phyloP scores from a whole-genome alignment of 2,113 vertebrate genomes.

The Melierax canorus region DNA sequence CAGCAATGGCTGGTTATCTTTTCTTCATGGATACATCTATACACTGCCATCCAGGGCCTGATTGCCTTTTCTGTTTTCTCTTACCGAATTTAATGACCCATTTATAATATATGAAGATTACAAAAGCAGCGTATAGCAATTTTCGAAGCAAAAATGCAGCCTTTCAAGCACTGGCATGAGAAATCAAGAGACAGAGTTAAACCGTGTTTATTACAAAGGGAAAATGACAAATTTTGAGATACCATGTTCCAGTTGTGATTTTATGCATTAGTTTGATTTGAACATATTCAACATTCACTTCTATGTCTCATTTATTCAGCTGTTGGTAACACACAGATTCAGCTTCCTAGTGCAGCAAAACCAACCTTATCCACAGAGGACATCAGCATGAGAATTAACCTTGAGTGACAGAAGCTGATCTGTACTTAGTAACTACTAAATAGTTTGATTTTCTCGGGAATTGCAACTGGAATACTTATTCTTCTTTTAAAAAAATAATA shows the following conservation, averaged over 20 bases:
- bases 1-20: not conserved
- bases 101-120: slow-evolving; percentile 30
- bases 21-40: not conserved
- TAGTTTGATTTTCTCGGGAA: slow-evolving; percentile 7
- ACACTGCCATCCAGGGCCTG: not conserved
- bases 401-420: slow-evolving; percentile 57
- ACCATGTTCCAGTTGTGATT: not conserved
- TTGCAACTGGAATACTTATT: slow-evolving; percentile 24
- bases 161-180: not conserved
- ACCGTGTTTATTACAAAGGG: not conserved
- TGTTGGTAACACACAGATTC: slow-evolving; percentile 22
- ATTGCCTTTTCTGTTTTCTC: not conserved
- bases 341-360: slow-evolving; percentile 39
- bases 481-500: not conserved
- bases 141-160: not conserved
- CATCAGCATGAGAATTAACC: slow-evolving; percentile 54
- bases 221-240: slow-evolving; percentile 14
- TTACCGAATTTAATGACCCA: slow-evolving; percentile 4
- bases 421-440: slow-evolving; percentile 4
- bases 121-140: not conserved
- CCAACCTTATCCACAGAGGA: slow-evolving; percentile 43
- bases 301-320: slow-evolving; percentile 33
- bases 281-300: slow-evolving; percentile 3
- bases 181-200: slow-evolving; percentile 4
- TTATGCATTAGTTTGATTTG: slow-evolving; percentile 16